phyloP scores from a whole-genome alignment of 2,888 invertebrate genomes.

The Bimastos eiseni region DNA sequence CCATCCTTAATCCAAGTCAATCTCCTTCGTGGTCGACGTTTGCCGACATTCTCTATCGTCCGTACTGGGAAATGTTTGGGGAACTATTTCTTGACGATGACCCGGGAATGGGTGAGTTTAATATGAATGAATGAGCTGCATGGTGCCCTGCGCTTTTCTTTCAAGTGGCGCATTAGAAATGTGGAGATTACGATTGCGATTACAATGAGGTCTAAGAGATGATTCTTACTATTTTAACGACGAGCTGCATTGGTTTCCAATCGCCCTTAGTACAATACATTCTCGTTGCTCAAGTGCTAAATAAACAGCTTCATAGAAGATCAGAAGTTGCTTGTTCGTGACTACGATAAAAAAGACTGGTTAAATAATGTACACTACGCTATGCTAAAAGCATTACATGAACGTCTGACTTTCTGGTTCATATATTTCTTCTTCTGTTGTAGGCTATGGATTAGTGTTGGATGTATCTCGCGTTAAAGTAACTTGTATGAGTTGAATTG shows the following conservation, averaged over 20 bases:
- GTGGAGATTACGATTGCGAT: too few relatives aligned
- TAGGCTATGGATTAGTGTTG: not conserved
- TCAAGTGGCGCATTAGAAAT: too few relatives aligned
- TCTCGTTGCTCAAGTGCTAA: too few relatives aligned
- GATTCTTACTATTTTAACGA: too few relatives aligned
- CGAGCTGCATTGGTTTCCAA: too few relatives aligned
- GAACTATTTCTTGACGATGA: constrained; percentile 38
- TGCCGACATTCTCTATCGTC: constrained; percentile 37
- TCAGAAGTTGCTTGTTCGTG: too few relatives aligned
- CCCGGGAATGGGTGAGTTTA: constrained; percentile 34
- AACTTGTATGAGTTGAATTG: not conserved
- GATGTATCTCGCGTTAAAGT: not conserved
- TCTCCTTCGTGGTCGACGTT: constrained; percentile 30
- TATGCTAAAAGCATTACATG: not conserved
- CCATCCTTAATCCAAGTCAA: constrained; percentile 35
- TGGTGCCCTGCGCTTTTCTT: too few relatives aligned
- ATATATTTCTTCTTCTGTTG: not conserved
- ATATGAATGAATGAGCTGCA: too few relatives aligned
- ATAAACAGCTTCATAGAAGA: too few relatives aligned
- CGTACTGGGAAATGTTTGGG: constrained; percentile 42
- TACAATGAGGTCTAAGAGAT: too few relatives aligned
- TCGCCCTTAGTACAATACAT: too few relatives aligned
- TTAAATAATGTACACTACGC: not conserved
- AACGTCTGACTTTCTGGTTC: not conserved
- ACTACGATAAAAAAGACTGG: not conserved